Conservation (phyloP, 1,140 invertebrate species). For the Solen grandis region DNA sequence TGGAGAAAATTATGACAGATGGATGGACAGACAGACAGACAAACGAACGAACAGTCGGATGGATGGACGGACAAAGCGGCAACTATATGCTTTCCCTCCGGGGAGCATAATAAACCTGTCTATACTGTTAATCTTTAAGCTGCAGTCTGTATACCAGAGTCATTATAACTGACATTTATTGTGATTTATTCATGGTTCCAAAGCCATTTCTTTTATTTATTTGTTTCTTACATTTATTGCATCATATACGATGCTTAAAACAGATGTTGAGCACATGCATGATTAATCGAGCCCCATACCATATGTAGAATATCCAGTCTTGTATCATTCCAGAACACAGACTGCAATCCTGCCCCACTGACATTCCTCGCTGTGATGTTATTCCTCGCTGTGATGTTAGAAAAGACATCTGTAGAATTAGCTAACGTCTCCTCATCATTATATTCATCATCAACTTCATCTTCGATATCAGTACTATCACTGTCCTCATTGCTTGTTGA, state of each 20-base stretch:
- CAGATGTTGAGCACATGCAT: not conserved
- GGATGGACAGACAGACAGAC: no score
- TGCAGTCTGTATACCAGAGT: not conserved
- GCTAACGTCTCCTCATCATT: not conserved
- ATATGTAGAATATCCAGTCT: conserved; percentile 58
- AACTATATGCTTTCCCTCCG: no score
- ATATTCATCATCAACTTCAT: not conserved
- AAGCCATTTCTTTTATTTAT: no score
- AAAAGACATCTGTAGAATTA: not conserved
- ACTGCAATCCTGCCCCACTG: not conserved
- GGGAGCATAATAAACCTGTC: no score
- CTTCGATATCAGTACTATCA: not conserved
- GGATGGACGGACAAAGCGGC: no score
- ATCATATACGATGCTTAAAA: no score
- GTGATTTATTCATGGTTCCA: no score
- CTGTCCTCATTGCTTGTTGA: not conserved
- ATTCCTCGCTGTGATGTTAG: not conserved
- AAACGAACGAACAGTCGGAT: no score
- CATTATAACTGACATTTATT: conserved; percentile 3
- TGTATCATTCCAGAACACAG: conserved; percentile 55
- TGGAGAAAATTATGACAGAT: not conserved
- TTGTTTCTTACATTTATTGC: no score
- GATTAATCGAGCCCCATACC: no score
- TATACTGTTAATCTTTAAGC: not conserved
- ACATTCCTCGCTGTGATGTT: not conserved